Base-by-base conservation (phyloP, 2,113 vertebrate genomes). In the Oenanthe oenanthe region DNA sequence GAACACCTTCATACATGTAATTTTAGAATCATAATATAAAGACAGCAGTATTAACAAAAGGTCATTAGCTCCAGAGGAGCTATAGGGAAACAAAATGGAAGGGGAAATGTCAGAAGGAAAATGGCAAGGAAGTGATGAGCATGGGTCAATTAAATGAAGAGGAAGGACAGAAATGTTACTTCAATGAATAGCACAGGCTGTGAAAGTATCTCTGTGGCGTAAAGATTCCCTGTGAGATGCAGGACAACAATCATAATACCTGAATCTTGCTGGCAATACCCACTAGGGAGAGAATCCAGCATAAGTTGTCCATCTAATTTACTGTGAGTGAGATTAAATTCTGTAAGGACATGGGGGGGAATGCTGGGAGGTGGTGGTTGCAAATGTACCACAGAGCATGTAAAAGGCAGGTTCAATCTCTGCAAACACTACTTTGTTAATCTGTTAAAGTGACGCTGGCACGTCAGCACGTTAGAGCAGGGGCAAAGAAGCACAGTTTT, bases 351-450 rank as follows among this genome's bases (percentile, higher is more conserved):
- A 54, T 40, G 40, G 80, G 65, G 21, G 38, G 29, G 43, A 67
- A 45, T 56, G 10, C 17, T 73, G 25, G 21, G 67, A 88, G 60
- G 12, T 25, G 63, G 67, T 83, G 56, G 20, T 73, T 71, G 75
- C 62, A 76, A 96, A 92, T 61, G 50, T 75, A 48, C 50, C 7
- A 0, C 25, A 65, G 45, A 87, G 16, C 56, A 42, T 56, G 63
- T 76, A 79, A 93, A 93, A 83, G 54, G 67, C 71, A 88, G 67
- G 67, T 80, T 92, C 60, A 80, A 18, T 90, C 86, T 67, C 90
- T 90, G 51, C 1, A 2, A 91, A 89, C 22, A 21, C 11, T 71
- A 53, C 45, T 90, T 89, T 77, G 51, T 71, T 93, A 70, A 83
- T 91, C 63, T 88, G 75, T 66, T 88, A 66, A 93, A 85, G 47